Conservation (phyloP, 2,888 invertebrate genomes). For the Argyresthia albistria region DNA sequence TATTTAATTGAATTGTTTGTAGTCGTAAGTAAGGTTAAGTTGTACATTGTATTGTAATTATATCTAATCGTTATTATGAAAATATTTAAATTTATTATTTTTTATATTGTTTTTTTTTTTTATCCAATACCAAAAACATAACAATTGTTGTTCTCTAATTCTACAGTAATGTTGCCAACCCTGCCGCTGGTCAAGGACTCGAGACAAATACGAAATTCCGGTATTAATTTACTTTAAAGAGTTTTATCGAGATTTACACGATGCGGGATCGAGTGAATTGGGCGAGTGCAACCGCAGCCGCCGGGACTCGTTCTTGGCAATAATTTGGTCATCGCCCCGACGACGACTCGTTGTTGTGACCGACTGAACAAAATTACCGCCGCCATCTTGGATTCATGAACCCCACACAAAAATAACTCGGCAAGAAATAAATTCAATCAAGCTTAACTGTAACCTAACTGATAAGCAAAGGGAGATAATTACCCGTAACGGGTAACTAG, state of each 20-base stretch:
- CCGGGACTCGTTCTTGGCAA: conserved; percentile 54
- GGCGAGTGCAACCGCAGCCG: conserved; percentile 22
- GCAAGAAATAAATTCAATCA: conserved; percentile 17
- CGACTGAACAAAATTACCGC: conserved; percentile 14
- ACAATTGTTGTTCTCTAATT: too few relatives aligned
- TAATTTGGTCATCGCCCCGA: conserved; percentile 63
- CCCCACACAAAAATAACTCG: conserved; percentile 11
- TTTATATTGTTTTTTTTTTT: too few relatives aligned
- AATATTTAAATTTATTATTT: too few relatives aligned
- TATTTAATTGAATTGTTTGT: too few relatives aligned
- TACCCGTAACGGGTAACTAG: conserved; percentile 35
- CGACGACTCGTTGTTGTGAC: conserved; percentile 19
- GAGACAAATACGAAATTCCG: conserved; percentile 5
- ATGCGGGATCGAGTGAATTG: conserved; percentile 27
- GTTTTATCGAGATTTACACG: conserved; percentile 43
- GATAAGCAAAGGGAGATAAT: conserved; percentile 40
- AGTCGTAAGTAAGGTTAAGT: too few relatives aligned
- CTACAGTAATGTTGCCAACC: too few relatives aligned
- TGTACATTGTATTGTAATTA: too few relatives aligned
- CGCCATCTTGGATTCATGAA: conserved; percentile 9
- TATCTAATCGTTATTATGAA: too few relatives aligned
- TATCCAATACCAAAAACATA: too few relatives aligned
- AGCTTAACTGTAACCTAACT: conserved; percentile 32
- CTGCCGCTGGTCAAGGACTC: too few relatives aligned
- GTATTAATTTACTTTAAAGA: conserved; percentile 28